Base-by-base conservation (phyloP, 2,888 invertebrate genomes). In the Drosophila setosimentum region DNA sequence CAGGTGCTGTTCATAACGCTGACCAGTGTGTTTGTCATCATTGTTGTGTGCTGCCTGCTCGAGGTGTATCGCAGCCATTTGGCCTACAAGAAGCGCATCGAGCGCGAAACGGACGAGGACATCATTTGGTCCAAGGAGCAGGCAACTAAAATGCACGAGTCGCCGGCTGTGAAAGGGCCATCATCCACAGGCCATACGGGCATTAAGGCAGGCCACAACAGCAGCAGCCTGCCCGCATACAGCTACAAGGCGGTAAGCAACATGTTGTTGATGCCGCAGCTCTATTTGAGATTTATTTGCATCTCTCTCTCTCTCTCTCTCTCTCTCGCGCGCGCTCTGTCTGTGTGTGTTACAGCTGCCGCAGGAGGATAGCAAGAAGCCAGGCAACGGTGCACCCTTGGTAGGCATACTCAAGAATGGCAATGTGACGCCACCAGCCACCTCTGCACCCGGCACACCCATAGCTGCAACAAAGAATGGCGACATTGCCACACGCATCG, bases 1-100 rank as follows among this genome's bases (percentile, higher is more conserved):
- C 96, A 96, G 93, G 96, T 97, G 82, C 95, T 97, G 68, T 97
- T 98, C 89, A 96, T 97, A 77, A 95, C 96, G 2, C 94, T 97
- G 51, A 96, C 96, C 42, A 95, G 96, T 45, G 94, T 97, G 72
- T 97, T 97, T 91, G 94, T 96, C 49, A 93, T 96, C 24, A 96
- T 95, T 87, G 95, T 95, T 16, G 92, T 96, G 67, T 95, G 95
- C 71, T 95, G 96, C 76, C 93, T 94, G 58, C 96, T 96, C 86
- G 97, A 97, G 94, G 95, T 96, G 89, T 97, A 96, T 94, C 94
- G 96, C 86, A 96, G 96, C 16, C 96, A 97, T 90, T 95, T 96
- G 87, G 95, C 95, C 51, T 96, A 97, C 91, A 96, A 95, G 92
- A 93, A 95, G 81, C 95, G 95, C 59, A 94, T 96, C 73, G 96